A percentile compares a stretch with the other conserved stretches of the same genome.
phyloP scores from a whole-genome alignment of 2,888 invertebrate species.

The Acanthopleura granulata region DNA sequence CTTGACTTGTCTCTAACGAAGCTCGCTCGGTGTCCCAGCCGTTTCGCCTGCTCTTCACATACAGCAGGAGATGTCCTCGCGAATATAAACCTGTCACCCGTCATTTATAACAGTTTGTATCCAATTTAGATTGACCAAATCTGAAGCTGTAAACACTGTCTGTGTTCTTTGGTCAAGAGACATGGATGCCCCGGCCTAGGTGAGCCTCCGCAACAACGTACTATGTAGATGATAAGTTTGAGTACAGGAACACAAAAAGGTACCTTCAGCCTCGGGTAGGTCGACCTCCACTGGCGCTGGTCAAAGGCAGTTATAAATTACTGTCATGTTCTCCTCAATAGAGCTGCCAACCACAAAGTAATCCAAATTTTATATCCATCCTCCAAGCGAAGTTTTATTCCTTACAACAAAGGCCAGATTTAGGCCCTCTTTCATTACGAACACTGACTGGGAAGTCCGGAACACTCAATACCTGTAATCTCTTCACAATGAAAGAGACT shows the following conservation, averaged over 20 bases:
- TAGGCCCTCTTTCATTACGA: background rate
- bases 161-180: no score
- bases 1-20: no score
- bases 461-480: background rate
- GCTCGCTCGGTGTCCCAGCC: no score
- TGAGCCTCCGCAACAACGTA: no score
- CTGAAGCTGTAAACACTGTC: no score
- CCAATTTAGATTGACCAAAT: no score
- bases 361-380: background rate
- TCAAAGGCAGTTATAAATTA: background rate
- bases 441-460: background rate
- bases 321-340: background rate
- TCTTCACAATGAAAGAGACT: background rate
- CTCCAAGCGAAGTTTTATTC: background rate
- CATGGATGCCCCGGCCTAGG: no score
- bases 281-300: background rate
- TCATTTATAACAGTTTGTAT: no score
- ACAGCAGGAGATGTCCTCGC: no score
- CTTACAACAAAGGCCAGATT: background rate
- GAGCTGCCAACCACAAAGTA: background rate
- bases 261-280: background rate
- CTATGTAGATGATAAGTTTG: no score
- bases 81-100: no score
- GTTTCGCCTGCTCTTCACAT: no score
- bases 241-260: background rate